Evolutionary conservation across 2,113 vertebrate species (phyloP), one percentile per base, ranked within the genome.

Genomic region (Microtus montanus): DNA sequence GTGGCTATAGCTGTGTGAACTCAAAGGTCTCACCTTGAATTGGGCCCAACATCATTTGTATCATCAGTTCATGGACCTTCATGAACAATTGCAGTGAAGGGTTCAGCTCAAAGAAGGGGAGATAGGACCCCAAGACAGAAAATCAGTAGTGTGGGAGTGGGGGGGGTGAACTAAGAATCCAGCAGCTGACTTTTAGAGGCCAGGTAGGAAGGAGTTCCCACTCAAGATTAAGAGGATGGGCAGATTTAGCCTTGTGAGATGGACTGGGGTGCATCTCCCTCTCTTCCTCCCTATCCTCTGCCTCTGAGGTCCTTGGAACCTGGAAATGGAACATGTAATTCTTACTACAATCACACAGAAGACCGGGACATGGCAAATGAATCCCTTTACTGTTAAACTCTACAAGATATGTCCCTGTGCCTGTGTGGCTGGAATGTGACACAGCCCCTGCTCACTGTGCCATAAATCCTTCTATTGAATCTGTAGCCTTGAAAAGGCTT

Each of bases 391-490:
- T 49, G 58, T 68, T 68, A 47, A 35, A 12, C 30, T 64, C 78
- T 80, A 52, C 74, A 44, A 44, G 22, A 63, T 28, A 41, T 33
- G 22, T n/a, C 30, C 33, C 66, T 82, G 3, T 52, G 77, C 75
- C 26, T n/a, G 11, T 3, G 8, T 7, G 19, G 7, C 70, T 87
- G 13, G 19, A 38, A 22, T 54, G 0, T 28, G 66, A 35, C 47
- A 92, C 58, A 77, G 35, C 5, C 66, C 22, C 61, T 92, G 38
- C 52, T 35, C 14, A 28, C 66, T 87, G 63, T 1, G 3, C 22
- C 28, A 7, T 92, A 91, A 96, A 95, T 85, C 73, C 70, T 94
- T n/a, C 77, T 64, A 0, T 44, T 85, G 83, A 63, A 73, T 19
- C 92, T 63, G 49, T 12, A 91, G 64, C 58, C 78, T 93, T 93